A percentile compares a stretch with the other conserved stretches of the same genome.
These are phyloP conservation scores for Erethizon dorsatum DNA, from an alignment of 2,797 vertebrate species.

Conservation along the genomic window DNA sequence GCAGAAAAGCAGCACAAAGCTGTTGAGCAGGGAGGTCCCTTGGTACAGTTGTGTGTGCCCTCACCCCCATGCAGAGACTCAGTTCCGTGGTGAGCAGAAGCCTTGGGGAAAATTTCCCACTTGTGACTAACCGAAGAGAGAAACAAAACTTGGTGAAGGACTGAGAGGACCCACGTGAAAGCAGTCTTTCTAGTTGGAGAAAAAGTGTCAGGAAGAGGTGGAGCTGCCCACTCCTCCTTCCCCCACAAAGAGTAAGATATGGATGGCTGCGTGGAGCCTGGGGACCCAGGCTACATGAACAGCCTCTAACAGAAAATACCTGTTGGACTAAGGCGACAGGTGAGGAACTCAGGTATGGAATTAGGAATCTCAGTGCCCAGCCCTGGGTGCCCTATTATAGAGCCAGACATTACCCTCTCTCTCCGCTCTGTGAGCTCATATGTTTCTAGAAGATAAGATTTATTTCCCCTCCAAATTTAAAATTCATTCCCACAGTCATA, in stretches of 20 bases:
- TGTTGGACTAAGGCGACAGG: neutral
- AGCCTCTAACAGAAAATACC: neutral
- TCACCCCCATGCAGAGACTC: neutral
- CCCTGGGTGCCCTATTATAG: neutral
- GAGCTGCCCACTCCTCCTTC: neutral
- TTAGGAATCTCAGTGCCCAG: neutral
- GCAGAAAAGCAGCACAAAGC: neutral
- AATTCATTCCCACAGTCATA: constrained; percentile 71
- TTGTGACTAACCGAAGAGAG: neutral
- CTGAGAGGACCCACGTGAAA: constrained; percentile 33
- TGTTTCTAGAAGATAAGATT: constrained; percentile 51
- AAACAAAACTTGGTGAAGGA: neutral
- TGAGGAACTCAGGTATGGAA: neutral
- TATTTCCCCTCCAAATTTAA: constrained; percentile 56
- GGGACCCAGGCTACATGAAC: neutral
- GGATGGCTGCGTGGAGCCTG: neutral
- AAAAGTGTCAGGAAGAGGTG: constrained; percentile 12
- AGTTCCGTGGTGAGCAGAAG: constrained; percentile 29
- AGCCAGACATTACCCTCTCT: neutral
- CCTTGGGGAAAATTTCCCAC: neutral
- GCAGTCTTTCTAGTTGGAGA: constrained; percentile 31
- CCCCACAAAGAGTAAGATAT: neutral
- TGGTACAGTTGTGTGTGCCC: neutral
- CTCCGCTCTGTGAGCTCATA: neutral
- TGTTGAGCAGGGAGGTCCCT: neutral